Conservation (phyloP, 2,113 vertebrate genomes). For the Calidris pygmaea region DNA sequence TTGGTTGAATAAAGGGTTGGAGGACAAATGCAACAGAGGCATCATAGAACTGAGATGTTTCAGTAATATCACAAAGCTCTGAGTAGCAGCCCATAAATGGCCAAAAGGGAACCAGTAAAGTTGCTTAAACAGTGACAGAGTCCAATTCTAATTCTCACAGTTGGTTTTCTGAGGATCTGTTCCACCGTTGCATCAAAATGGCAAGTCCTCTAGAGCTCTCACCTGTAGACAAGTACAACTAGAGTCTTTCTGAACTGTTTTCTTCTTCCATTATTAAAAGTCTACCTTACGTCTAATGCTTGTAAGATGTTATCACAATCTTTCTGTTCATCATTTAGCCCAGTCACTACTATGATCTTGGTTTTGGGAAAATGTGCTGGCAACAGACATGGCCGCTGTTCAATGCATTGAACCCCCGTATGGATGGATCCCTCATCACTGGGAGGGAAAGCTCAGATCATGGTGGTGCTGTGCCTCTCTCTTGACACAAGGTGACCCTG, state of each 20-base stretch:
- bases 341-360: background rate
- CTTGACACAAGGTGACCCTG: background rate
- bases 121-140: background rate
- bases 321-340: background rate
- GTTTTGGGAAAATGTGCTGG: background rate
- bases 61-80: background rate
- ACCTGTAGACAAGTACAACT: background rate
- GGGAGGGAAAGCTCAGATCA: background rate
- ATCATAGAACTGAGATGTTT: background rate
- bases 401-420: background rate
- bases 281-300: background rate
- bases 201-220: background rate
- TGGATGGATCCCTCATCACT: background rate
- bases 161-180: background rate
- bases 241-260: background rate
- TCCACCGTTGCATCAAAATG: background rate
- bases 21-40: background rate
- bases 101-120: background rate
- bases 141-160: background rate
- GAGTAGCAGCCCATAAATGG: background rate
- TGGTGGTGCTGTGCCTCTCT: background rate
- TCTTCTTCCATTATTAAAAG: background rate
- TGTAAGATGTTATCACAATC: background rate
- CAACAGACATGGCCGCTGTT: rapidly evolving
- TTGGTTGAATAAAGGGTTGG: background rate